Evolutionary conservation across 2,888 invertebrate species (phyloP), one percentile per base, ranked within the genome.

Genomic region (Synanthedon andrenaeformis): DNA sequence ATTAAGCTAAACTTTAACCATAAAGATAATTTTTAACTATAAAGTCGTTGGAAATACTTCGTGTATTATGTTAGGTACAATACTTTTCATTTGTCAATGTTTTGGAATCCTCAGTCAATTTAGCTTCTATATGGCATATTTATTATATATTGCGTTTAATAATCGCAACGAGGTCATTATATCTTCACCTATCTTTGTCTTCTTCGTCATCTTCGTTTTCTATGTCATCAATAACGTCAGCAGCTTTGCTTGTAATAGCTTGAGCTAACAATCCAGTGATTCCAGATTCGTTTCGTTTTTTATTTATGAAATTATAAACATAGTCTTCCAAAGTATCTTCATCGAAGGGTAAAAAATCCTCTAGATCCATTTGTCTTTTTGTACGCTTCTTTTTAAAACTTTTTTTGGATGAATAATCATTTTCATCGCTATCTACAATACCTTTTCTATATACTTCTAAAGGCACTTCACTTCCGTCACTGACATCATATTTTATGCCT

Each of bases 371-470:
- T 62, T 88, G 82, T 53, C 88, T 69, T 59, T 74, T 84, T 4
- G 54, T 60, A 41, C 80, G 70, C n/a, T 66, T 72, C 52, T 63
- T 63, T 52, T 65, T 62, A 4, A 51, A 56, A 51, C 42, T n/a
- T 28, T 57, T 61, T 51, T 62, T 70, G 17, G 58, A 53, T 23
- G 68, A 59, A 63, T 86, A 82, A 58, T 72, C 61, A 56, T 80
- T 81, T 59, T 81, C 81, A 58, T 87, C 90, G 58, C 79, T 87
- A 55, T 90, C 90, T 2, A 91, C 91, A 54, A 90, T 89, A 10
- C 91, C 91, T 71, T 90, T 90, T 65, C 87, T 83, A 65, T 91
- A 91, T 62, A 88, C 80, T 69, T 90, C 90, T 56, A 84, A 67
- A 1, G 89, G 88, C 10, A 83, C 83, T 4, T 88, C 79, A 57